phyloP scores from a whole-genome alignment of 1,140 invertebrate species.

The Drosophila erecta region DNA sequence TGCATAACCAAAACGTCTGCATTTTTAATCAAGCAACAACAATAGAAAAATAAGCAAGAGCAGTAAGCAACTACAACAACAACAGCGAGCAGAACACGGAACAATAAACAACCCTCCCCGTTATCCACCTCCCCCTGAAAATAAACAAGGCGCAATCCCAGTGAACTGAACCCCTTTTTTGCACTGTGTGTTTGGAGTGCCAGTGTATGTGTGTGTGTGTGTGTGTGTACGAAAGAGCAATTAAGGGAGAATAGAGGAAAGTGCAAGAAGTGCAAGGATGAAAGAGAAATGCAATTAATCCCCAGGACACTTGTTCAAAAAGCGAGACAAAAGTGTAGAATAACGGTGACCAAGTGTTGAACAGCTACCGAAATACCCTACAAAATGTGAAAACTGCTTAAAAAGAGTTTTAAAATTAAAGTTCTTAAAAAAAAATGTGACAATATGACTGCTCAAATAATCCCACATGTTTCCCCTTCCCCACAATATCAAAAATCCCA shows the following conservation, averaged over 20 bases:
- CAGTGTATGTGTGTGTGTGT: constrained; percentile 15
- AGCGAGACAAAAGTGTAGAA: not conserved
- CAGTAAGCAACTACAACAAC: constrained; percentile 22
- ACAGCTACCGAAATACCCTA: not conserved
- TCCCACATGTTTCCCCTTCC: not conserved
- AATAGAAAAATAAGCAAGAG: constrained; percentile 45
- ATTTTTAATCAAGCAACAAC: constrained; percentile 77
- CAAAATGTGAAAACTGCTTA: not conserved
- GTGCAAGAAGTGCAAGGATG: constrained; percentile 29
- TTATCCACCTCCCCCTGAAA: constrained; percentile 27
- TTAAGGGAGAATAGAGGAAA: constrained; percentile 16
- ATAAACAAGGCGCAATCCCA: constrained; percentile 46
- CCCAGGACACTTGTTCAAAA: constrained; percentile 36
- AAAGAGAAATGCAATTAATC: constrained; percentile 33
- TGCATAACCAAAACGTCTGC: constrained; percentile 69
- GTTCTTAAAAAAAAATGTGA: not conserved
- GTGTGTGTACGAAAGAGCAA: constrained; percentile 17
- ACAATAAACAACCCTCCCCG: constrained; percentile 51
- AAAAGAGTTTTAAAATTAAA: not conserved
- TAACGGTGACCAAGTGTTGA: not conserved
- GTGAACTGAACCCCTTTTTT: constrained; percentile 57
- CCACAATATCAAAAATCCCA: not conserved
- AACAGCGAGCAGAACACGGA: constrained; percentile 34
- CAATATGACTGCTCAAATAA: not conserved
- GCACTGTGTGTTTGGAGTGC: constrained; percentile 37